A percentile compares a stretch with the other conserved stretches of the same genome.
These are phyloP conservation scores for Mayetiola destructor DNA, from an alignment of 2,888 invertebrate genomes.

Conservation along the genomic window DNA sequence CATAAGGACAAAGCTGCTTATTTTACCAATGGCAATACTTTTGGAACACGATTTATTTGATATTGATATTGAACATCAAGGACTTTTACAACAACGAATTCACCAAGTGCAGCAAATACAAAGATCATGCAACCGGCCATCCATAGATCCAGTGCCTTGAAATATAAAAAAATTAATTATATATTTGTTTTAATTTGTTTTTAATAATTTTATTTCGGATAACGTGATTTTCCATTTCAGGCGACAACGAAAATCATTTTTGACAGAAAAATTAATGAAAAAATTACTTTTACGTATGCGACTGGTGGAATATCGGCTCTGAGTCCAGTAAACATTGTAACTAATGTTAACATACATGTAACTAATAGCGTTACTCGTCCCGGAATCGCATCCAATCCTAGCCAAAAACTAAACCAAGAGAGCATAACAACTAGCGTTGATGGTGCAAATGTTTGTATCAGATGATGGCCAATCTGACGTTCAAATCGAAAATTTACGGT, in stretches of 20 bases:
- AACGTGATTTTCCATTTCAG: neutral
- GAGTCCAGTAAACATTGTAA: slow-evolving; percentile 73
- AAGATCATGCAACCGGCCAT: slow-evolving; percentile 83
- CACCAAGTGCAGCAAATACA: slow-evolving; percentile 67
- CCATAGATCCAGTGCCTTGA: slow-evolving; percentile 68
- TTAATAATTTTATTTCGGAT: too few relatives aligned
- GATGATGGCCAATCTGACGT: slow-evolving; percentile 68
- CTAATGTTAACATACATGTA: slow-evolving; percentile 69
- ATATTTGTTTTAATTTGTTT: too few relatives aligned
- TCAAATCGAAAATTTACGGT: slow-evolving; percentile 68
- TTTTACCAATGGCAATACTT: slow-evolving; percentile 34
- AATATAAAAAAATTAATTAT: slow-evolving; percentile 14
- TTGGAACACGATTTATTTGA: slow-evolving; percentile 40
- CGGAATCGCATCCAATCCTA: slow-evolving; percentile 70
- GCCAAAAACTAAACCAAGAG: slow-evolving; percentile 80
- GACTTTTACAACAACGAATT: slow-evolving; percentile 72
- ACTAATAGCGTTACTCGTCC: slow-evolving; percentile 67
- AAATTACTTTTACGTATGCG: slow-evolving; percentile 67
- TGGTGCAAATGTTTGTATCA: slow-evolving; percentile 74
- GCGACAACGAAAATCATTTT: neutral
- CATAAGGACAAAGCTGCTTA: neutral
- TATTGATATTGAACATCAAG: slow-evolving; percentile 59
- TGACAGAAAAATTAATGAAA: neutral
- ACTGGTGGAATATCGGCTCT: slow-evolving; percentile 73
- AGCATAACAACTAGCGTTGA: slow-evolving; percentile 69